Evolutionary conservation across 2,797 vertebrate genomes (phyloP).

Genomic region (Ptychadena robeensis): DNA sequence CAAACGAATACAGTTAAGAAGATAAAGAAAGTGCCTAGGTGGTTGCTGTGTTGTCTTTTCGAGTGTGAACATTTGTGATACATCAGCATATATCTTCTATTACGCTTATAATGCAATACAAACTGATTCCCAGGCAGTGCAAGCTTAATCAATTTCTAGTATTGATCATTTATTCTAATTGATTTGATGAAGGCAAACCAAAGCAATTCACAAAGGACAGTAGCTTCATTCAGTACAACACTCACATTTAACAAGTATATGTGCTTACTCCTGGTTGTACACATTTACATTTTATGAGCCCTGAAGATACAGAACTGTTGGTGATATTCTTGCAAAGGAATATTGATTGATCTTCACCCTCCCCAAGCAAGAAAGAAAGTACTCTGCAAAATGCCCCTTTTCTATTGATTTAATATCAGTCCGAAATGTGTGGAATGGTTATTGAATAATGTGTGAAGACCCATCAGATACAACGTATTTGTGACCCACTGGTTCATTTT

Average conservation of each 20-base stretch:
- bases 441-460: background rate
- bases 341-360: background rate
- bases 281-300: background rate
- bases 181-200: background rate
- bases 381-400: background rate
- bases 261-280: background rate
- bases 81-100: background rate
- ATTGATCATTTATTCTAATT: background rate
- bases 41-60: background rate
- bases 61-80: background rate
- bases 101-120: background rate
- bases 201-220: background rate
- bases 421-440: background rate
- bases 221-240: background rate
- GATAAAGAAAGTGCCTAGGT: background rate
- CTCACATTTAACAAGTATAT: background rate
- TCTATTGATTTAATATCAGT: background rate
- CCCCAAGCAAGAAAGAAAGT: background rate
- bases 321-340: background rate
- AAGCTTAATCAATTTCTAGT: background rate
- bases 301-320: background rate
- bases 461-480: background rate
- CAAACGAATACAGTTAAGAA: background rate
- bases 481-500: too few relatives aligned
- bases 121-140: background rate